Base-by-base conservation (phyloP, 2,888 invertebrate species). In the Andrena minutula region DNA sequence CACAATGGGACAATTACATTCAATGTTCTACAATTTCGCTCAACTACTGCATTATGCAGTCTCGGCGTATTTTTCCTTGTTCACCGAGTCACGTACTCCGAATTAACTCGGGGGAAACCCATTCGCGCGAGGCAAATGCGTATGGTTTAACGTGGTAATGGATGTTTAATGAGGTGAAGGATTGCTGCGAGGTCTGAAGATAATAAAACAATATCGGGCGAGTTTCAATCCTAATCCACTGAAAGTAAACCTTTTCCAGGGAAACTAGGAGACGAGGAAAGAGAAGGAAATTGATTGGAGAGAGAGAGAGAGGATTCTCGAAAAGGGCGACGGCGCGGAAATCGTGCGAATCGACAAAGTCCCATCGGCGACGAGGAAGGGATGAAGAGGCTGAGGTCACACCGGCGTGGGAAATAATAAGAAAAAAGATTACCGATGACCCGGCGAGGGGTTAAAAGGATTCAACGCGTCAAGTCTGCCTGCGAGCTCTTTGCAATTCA, bases 401-500 rank as follows among this genome's bases (percentile, higher is more conserved):
- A 28, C n/a, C 49, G 65, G 23, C 69, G 74, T 70, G 73, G 49
- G 70, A 71, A 82, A 73, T 70, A 61, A 72, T 71, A 78, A 75
- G 60, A 83, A 73, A 79, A 83, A 68, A 58, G 58, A 75, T 76
- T 76, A 79, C 78, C 75, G 68, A 74, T 86, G 85, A 89, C 84
- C 82, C 68, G 63, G 23, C 65, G 56, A 35, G 75, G 72, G 82
- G 86, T 89, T 89, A 89, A 89, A 80, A 84, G 71, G 77, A 89
- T 88, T 86, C 89, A 82, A 83, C 65, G 82, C 76, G 85, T 81
- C 80, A 70, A 56, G 81, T 71, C 66, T 64, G 74, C 53, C 56
- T 58, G 61, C 71, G 73, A 74, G 74, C 63, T 79, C 72, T 89
- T 89, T 82, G 84, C 84, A 84, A 87, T 89, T 87, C 87, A 85